Evolutionary conservation across 2,797 vertebrate species (phyloP).

Genomic region (Gadopsis bispinosus): DNA sequence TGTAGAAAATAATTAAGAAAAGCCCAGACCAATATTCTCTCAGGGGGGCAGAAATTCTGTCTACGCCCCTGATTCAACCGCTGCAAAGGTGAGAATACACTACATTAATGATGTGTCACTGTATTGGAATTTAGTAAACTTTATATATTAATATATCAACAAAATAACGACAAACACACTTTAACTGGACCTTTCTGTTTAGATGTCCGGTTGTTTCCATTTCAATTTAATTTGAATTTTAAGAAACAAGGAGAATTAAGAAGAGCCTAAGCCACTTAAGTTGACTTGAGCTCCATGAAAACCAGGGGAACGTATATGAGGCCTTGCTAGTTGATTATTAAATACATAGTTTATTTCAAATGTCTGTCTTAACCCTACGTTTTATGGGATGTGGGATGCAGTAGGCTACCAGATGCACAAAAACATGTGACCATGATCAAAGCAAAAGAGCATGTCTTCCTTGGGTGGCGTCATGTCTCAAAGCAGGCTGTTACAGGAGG

Average conservation of each 20-base stretch:
- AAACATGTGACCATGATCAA: not conserved
- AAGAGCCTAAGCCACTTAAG: not conserved
- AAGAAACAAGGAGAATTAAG: not conserved
- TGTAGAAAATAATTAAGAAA: slow-evolving; percentile 52
- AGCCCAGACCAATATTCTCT: slow-evolving; percentile 31
- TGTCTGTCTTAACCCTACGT: not conserved
- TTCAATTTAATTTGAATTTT: not conserved
- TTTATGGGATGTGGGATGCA: not conserved
- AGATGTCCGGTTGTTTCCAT: not conserved
- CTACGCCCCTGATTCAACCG: slow-evolving; percentile 13
- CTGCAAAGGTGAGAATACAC: slow-evolving; percentile 25
- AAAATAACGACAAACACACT: not conserved
- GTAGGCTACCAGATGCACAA: not conserved
- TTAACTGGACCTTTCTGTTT: not conserved
- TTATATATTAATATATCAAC: not conserved
- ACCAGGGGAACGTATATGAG: not conserved
- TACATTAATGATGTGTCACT: slow-evolving; percentile 15
- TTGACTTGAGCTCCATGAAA: not conserved
- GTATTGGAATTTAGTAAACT: slow-evolving; percentile 14
- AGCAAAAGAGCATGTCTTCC: not conserved
- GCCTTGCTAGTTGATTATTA: not conserved
- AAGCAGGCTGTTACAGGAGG: not conserved
- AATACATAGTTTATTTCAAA: not conserved
- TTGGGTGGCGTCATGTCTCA: not conserved
- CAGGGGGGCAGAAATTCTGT: not conserved